Evolutionary conservation across 2,113 vertebrate genomes (phyloP), one percentile per base, ranked within the genome.

Genomic region (Pan paniscus): DNA sequence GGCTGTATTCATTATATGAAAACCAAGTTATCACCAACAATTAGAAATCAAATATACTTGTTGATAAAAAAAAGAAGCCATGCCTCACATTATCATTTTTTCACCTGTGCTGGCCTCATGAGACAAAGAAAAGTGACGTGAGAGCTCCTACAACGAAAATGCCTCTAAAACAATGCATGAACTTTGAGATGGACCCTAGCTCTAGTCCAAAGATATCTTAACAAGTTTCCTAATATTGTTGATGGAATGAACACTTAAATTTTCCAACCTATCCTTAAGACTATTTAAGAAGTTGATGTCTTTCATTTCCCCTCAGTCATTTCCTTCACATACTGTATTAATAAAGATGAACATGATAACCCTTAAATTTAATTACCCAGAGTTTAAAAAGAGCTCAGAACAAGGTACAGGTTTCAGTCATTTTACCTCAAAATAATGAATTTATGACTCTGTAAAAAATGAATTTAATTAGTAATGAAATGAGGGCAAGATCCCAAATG

Each of bases 381-480:
- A 93, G 59, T 88, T 95, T 38, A 64, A 82, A 97, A 95, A 96
- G 70, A 84, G 89, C 55, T 97, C 96, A 75, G 78, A 93, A 92
- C 8, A 1, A 90, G 50, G 64, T 43, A 86, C 9, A 94, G 5
- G 40, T 95, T 92, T 97, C 46, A 93, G 50, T 87, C 57, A 59
- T 93, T 86, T 97, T 96, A 96, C 89, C 30, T 96, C 20, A 97
- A 64, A 96, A 94, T 96, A 94, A 96, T 97, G 92, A 90, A 97
- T 97, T 96, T 97, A 86, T 87, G 97, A 92, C 38, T 93, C 30
- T 80, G 43, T 82, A 93, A 96, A 97, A 97, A 97, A 82, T 87
- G 88, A 97, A 90, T 89, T 97, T 96, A 97, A 97, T 97, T 96
- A 95, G 80, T 94, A 95, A 96, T 83, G 94, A 98, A 98, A 97